phyloP scores from a whole-genome alignment of 2,797 vertebrate genomes.

The Danio choprae region DNA sequence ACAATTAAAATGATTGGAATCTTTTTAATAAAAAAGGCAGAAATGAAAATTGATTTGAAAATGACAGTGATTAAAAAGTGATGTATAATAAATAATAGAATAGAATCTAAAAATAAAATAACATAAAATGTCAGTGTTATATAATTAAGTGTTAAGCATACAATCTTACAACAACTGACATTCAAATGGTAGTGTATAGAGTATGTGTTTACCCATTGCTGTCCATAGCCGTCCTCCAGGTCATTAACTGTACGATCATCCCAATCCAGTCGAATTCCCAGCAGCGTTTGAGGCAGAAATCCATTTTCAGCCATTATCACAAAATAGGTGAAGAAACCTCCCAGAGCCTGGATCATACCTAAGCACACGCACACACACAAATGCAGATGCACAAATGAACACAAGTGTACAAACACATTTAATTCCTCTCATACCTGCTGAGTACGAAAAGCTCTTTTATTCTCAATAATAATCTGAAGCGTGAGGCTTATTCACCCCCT shows the following conservation, averaged over 20 bases:
- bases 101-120: too few relatives aligned
- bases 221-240: slow-evolving; percentile 90
- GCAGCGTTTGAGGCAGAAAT: slow-evolving; percentile 79
- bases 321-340: slow-evolving; percentile 93
- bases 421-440: not conserved
- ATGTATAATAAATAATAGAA: too few relatives aligned
- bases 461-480: not conserved
- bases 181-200: not conserved
- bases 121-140: too few relatives aligned
- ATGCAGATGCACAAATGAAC: not conserved
- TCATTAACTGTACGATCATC: slow-evolving; percentile 86
- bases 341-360: slow-evolving; percentile 96
- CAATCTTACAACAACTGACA: not conserved
- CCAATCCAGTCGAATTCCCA: slow-evolving; percentile 89
- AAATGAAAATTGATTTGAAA: too few relatives aligned
- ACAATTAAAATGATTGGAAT: too few relatives aligned
- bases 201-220: slow-evolving; percentile 86
- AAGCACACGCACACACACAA: slow-evolving; percentile 22
- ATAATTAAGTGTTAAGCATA: too few relatives aligned
- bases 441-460: not conserved
- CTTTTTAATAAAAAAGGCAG: too few relatives aligned
- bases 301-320: slow-evolving; percentile 96
- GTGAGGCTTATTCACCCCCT: not conserved
- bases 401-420: not conserved
- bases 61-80: too few relatives aligned